Evolutionary conservation across 23 tunicate genomes (phyloP).

Genomic region (Aplidium turbinatum): DNA sequence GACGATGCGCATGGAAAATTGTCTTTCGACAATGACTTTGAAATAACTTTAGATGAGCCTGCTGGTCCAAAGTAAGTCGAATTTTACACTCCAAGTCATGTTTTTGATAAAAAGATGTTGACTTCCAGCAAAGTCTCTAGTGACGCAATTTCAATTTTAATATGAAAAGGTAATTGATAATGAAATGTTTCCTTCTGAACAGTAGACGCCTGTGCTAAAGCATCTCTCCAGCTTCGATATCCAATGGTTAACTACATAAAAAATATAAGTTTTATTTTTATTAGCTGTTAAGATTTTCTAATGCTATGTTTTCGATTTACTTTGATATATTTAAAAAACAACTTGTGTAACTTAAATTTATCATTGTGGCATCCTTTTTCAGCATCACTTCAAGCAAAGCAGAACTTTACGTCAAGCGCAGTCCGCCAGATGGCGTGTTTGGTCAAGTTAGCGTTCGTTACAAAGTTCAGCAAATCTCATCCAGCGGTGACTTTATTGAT

Average conservation of each 20-base stretch:
- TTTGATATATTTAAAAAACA: neutral
- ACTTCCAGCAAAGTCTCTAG: too few relatives aligned
- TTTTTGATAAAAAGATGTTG: too few relatives aligned
- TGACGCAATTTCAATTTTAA: neutral
- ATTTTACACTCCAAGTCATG: neutral
- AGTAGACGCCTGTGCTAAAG: too few relatives aligned
- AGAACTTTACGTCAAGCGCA: slow-evolving; percentile 39
- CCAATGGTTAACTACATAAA: too few relatives aligned
- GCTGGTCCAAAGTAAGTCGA: slow-evolving; percentile 43
- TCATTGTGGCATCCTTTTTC: neutral
- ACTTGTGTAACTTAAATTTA: too few relatives aligned
- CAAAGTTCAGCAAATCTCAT: slow-evolving; percentile 28
- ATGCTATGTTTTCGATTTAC: neutral
- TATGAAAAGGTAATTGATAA: too few relatives aligned
- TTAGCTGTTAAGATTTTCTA: neutral
- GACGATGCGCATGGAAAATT: slow-evolving; percentile 88
- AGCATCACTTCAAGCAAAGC: slow-evolving; percentile 43
- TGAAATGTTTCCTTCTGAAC: too few relatives aligned
- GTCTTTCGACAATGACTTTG: slow-evolving; percentile 36
- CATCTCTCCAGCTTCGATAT: too few relatives aligned
- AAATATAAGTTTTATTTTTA: too few relatives aligned
- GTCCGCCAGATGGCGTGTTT: slow-evolving; percentile 58
- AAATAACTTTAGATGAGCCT: slow-evolving; percentile 58
- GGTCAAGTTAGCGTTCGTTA: slow-evolving; percentile 62
- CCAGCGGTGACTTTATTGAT: slow-evolving; percentile 18